Conservation (phyloP, 2,888 invertebrate species). For the Drosophila niveifrons region DNA sequence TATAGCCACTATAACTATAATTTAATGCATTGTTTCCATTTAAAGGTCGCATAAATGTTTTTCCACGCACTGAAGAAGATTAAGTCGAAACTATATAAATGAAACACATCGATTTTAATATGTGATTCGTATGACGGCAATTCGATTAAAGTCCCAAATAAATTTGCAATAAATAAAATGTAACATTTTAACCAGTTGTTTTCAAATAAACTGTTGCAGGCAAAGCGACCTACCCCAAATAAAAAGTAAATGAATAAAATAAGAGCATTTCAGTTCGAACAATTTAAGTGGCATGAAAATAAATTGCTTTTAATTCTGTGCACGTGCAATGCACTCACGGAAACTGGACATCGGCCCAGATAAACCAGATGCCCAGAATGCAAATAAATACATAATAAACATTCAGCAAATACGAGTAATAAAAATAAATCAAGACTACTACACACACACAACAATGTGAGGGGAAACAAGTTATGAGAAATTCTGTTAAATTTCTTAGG, state of each 20-base stretch:
- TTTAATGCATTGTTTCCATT: no score
- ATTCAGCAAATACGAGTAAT: slow-evolving; percentile 17
- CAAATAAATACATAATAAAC: slow-evolving; percentile 4
- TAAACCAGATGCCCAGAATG: slow-evolving; percentile 18
- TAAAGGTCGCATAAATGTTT: no score
- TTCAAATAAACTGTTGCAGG: neutral
- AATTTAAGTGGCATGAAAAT: slow-evolving; percentile 38
- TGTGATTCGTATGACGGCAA: neutral
- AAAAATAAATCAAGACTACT: slow-evolving; percentile 1
- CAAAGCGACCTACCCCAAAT: slow-evolving; percentile 1
- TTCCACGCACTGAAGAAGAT: no score
- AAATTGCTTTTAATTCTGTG: slow-evolving; percentile 69
- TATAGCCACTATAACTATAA: neutral
- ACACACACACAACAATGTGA: neutral
- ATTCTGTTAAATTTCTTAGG: neutral
- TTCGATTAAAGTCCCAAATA: neutral
- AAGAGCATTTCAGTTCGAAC: slow-evolving; percentile 1
- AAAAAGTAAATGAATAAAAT: neutral
- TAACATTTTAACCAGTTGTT: neutral
- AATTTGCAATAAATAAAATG: neutral
- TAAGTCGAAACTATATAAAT: neutral
- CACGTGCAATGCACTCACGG: slow-evolving; percentile 68
- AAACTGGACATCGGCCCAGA: slow-evolving; percentile 25
- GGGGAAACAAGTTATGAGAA: neutral
- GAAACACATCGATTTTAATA: neutral